A percentile compares a stretch with the other conserved stretches of the same genome.
Evolutionary conservation across 2,888 invertebrate genomes (phyloP).

Genomic region (Thelaira solivaga): DNA sequence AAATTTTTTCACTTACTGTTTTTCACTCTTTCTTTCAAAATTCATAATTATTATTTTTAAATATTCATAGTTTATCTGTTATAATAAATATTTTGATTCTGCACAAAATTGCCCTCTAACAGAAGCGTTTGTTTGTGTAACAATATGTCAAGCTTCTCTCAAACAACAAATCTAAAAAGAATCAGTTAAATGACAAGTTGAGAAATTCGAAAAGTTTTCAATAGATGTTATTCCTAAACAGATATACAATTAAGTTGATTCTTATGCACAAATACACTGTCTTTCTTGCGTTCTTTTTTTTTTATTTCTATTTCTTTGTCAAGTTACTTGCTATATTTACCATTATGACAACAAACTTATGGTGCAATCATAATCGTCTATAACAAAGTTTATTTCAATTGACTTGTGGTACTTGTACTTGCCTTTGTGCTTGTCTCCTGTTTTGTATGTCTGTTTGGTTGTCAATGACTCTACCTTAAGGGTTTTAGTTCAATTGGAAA

Average conservation of each 20-base stretch:
- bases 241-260: neutral
- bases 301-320: neutral
- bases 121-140: neutral
- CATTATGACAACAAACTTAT: constrained; percentile 59
- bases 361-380: constrained; percentile 51
- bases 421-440: neutral
- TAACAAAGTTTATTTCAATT: constrained; percentile 55
- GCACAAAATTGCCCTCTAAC: neutral
- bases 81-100: too few species aligned
- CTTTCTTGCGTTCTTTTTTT: neutral
- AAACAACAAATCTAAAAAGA: neutral
- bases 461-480: constrained; percentile 48
- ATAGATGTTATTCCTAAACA: neutral
- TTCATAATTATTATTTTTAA: too few species aligned
- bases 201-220: constrained; percentile 11
- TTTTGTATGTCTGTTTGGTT: constrained; percentile 7
- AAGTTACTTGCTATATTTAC: constrained; percentile 14
- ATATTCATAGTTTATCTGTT: too few species aligned
- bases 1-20: too few species aligned
- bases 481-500: constrained; percentile 59
- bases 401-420: constrained; percentile 37
- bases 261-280: neutral
- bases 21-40: too few species aligned
- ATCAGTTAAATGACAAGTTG: neutral
- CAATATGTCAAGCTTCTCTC: neutral